Conservation (phyloP, 2,113 vertebrate genomes). For the Apistogramma diplotaenia region DNA sequence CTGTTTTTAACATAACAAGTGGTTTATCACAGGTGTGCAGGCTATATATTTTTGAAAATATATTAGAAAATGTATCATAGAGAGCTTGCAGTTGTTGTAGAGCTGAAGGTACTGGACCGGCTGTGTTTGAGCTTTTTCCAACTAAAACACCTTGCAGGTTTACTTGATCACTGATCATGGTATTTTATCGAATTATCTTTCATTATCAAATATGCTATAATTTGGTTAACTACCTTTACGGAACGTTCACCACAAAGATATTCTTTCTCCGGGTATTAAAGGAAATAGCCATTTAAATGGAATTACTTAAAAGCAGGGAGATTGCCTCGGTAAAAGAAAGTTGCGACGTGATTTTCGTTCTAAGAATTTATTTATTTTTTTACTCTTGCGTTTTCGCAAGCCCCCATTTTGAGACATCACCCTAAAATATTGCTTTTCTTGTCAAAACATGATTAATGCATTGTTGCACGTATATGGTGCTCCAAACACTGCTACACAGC, state of each 20-base stretch:
- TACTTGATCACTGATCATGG: not conserved
- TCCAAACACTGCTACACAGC: not conserved
- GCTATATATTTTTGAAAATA: not conserved
- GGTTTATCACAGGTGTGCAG: not conserved
- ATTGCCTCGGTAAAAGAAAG: not conserved
- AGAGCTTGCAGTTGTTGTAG: not conserved
- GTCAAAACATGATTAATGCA: constrained; percentile 46
- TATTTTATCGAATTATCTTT: not conserved
- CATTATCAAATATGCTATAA: not conserved
- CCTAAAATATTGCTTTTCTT: not conserved
- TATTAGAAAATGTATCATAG: not conserved
- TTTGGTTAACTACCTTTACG: not conserved
- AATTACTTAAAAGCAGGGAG: not conserved
- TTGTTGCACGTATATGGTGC: constrained; percentile 1
- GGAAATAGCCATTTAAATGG: not conserved
- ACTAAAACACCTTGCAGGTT: not conserved
- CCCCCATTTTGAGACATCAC: not conserved
- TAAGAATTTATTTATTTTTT: not conserved
- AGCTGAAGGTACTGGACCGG: not conserved
- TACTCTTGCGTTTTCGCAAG: not conserved
- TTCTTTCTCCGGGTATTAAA: not conserved
- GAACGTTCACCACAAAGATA: not conserved
- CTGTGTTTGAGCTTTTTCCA: not conserved
- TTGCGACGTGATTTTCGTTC: not conserved
- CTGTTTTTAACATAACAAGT: not conserved